phyloP scores from a whole-genome alignment of 1,140 invertebrate species.

The Sycophila sp. region DNA sequence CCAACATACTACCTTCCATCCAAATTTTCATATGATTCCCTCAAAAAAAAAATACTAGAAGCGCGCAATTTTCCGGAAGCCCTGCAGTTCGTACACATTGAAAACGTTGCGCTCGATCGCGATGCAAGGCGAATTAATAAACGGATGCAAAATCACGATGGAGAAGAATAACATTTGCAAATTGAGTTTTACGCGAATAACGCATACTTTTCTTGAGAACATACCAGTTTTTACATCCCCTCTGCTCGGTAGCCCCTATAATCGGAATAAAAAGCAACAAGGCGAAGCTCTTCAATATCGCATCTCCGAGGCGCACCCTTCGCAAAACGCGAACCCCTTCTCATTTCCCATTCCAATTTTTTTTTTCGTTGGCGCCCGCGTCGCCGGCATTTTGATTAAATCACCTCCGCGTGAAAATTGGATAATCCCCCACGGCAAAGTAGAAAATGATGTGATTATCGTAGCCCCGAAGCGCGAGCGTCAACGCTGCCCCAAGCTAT shows the following conservation, averaged over 20 bases:
- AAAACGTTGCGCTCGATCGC: too few relatives aligned
- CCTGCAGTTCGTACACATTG: too few relatives aligned
- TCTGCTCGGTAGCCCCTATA: too few relatives aligned
- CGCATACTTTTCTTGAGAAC: not conserved
- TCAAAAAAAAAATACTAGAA: too few relatives aligned
- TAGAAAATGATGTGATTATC: conserved; percentile 43
- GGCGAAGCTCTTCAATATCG: not conserved
- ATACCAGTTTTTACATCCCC: too few relatives aligned
- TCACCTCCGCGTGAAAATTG: conserved; percentile 47
- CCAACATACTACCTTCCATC: not conserved
- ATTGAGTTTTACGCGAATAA: too few relatives aligned
- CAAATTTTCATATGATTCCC: not conserved
- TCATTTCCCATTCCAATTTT: not conserved
- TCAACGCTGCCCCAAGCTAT: too few relatives aligned
- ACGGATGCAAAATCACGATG: too few relatives aligned
- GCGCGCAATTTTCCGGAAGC: too few relatives aligned
- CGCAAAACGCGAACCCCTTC: too few relatives aligned
- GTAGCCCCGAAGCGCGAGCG: conserved; percentile 5
- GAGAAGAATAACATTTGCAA: too few relatives aligned
- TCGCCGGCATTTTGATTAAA: conserved; percentile 18
- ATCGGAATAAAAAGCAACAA: not conserved
- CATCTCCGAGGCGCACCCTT: not conserved
- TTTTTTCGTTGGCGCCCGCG: not conserved
- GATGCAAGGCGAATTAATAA: too few relatives aligned
- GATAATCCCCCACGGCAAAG: conserved; percentile 43